Base-by-base conservation (phyloP, 2,113 vertebrate genomes). In the Todiramphus chloris region DNA sequence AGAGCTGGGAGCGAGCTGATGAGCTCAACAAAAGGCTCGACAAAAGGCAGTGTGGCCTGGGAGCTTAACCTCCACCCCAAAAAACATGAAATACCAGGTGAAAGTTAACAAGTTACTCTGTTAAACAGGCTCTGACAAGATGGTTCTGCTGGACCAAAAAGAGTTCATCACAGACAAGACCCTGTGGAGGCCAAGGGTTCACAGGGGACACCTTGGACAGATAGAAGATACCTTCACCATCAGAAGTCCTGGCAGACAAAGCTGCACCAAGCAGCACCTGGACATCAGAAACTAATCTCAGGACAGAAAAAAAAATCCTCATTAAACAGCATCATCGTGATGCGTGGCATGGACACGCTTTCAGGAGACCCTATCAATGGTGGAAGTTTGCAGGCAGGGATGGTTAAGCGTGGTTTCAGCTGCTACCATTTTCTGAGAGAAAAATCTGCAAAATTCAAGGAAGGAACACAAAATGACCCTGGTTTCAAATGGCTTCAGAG, bases 301-400 rank as follows among this genome's bases (percentile, higher is more conserved):
- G 82, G 1, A 2, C 46, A 68, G 78, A 68, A 83, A 87, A 43
- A 37, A 43, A 81, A 27, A 0, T 16, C 27, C 56, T 83, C 64
- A 81, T 72, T 76, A 81, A 90, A 94, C 64, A 93, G 23, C 58
- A 0, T 48, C 79, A 89, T 67, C 56, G 73, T 1, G 0, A 51
- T 30, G 35, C 58, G 62, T 48, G 37, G 27, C 14, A 46, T 73
- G 87, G 84, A 82, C 43, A 33, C 1, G 11, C 55, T 92, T 95
- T 93, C 93, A 77, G 91, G 86, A 87, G 58, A 12, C 46, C 75
- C 64, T 86, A 78, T 67, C 93, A 94, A 86, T 24, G 70, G 46
- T 33, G 50, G 82, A 89, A 91, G 80, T 66, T 66, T 77, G 78
- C 55, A 81, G 62, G 35, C 48, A 84, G 62, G 72, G 53, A 74